Conservation (phyloP, 2,113 vertebrate species). For the Sarotherodon lohbergeri region DNA sequence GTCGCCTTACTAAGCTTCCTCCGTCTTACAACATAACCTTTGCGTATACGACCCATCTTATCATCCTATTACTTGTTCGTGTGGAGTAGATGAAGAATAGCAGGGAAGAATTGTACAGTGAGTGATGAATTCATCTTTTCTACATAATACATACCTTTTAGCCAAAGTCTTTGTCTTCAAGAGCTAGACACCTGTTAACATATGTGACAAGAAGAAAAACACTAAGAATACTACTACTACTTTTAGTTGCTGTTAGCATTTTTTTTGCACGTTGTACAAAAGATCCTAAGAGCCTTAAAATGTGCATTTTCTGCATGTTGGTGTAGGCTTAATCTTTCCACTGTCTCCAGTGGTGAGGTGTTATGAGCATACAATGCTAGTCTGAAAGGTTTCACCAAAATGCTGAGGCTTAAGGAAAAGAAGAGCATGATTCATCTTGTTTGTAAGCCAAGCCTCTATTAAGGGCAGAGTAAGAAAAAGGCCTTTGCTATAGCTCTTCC, state of each 20-base stretch:
- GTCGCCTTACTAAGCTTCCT: background rate
- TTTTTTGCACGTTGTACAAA: background rate
- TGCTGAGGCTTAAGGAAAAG: constrained; percentile 61
- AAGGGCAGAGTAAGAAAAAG: constrained; percentile 21
- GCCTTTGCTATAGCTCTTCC: constrained; percentile 36
- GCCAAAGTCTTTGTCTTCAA: background rate
- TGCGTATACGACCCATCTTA: background rate
- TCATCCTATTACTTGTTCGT: constrained; percentile 19
- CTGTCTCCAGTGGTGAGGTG: constrained; percentile 44
- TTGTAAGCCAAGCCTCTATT: constrained; percentile 62
- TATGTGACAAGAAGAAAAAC: background rate
- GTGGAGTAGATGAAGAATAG: constrained; percentile 9
- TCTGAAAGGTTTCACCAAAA: constrained; percentile 43
- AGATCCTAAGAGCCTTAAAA: background rate
- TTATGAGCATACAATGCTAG: constrained; percentile 47
- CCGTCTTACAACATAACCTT: constrained; percentile 8
- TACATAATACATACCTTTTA: background rate
- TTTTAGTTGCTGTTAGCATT: background rate
- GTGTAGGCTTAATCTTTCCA: constrained; percentile 21
- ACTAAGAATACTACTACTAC: background rate
- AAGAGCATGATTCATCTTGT: constrained; percentile 62
- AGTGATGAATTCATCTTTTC: background rate
- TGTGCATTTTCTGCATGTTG: background rate
- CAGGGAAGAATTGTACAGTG: background rate
- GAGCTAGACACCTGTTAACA: background rate